Base-by-base conservation (phyloP, 2,113 vertebrate species). In the Fregetta grallaria region DNA sequence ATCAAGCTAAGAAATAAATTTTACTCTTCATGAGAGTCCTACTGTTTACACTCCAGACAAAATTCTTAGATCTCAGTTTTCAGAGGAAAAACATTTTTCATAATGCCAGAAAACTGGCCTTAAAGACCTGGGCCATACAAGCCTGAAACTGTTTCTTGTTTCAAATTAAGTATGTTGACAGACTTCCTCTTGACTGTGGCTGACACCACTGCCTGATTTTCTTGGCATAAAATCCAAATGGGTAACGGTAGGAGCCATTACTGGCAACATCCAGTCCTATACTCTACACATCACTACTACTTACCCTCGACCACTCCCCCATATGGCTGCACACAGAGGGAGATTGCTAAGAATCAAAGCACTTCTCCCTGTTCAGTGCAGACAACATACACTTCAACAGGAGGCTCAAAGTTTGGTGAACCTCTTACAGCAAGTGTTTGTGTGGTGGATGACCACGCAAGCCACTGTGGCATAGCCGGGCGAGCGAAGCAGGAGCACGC, bases 1-100 rank as follows among this genome's bases (percentile, higher is more conserved):
- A 94, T 95, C 95, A 95, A 96, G 94, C 90, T 79, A 94, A 97
- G 97, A 98, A 96, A 96, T 96, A 97, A 97, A 97, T 97, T 94
- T 92, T 88, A 95, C 96, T 97, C 94, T 97, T 97, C 94, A 91
- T 90, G 90, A 97, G 62, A 75, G 89, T 94, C 96, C 91, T 97
- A 95, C 94, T 96, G 96, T 98, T 98, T 96, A 97, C 93, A 87
- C 70, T 45, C 40, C 78, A 96, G 92, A 96, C 84, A 92, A 96
- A 95, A 97, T 93, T 97, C 96, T 96, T 90, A 95, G 95, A 92
- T 97, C 89, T 97, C 92, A 73, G 94, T 98, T 97, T 98, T 96
- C 95, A 97, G 79, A 97, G 92, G 93, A 94, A 84, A 96, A 96
- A 65, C 95, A 75, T 87, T 94, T 91, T 94, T 97, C 94, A 95